Evolutionary conservation across 1,140 invertebrate species (phyloP).

Genomic region (Conopomorpha cramerella): DNA sequence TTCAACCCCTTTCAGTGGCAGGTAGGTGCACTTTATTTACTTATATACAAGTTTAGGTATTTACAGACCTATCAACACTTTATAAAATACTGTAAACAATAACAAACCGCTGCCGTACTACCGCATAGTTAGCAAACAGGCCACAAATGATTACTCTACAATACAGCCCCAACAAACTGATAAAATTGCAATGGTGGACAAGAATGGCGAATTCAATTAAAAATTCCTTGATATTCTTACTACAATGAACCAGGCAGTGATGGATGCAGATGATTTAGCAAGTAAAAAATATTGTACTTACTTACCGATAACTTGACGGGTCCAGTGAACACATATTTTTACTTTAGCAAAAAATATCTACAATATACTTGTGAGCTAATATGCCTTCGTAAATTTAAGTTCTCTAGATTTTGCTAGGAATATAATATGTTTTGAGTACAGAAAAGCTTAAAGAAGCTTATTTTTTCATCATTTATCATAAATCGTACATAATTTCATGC

Average conservation of each 20-base stretch:
- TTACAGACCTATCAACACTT: neutral
- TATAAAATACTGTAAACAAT: neutral
- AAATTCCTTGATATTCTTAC: conserved; percentile 8
- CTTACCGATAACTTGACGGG: conserved; percentile 38
- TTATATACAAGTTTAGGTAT: neutral
- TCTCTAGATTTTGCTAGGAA: conserved; percentile 29
- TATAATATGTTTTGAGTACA: conserved; percentile 29
- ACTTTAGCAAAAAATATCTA: conserved; percentile 32
- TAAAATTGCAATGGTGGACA: conserved; percentile 13
- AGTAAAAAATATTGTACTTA: conserved; percentile 33
- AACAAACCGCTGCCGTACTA: neutral
- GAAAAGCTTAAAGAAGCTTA: conserved; percentile 34
- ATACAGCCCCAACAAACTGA: conserved; percentile 1
- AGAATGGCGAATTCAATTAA: too few relatives aligned
- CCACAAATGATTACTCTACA: neutral
- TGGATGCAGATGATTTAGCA: conserved; percentile 7
- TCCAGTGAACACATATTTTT: conserved; percentile 27
- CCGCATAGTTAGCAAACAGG: neutral
- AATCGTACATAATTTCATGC: conserved; percentile 50
- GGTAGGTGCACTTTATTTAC: too few relatives aligned
- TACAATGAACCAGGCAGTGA: conserved; percentile 2
- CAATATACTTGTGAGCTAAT: too few relatives aligned
- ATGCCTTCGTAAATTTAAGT: conserved; percentile 14
- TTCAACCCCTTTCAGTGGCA: too few relatives aligned
- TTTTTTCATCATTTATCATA: conserved; percentile 55